A percentile compares a stretch with the other conserved stretches of the same genome.
These are phyloP conservation scores for Bellardia pandia DNA, from an alignment of 2,888 invertebrate genomes.

Conservation along the genomic window DNA sequence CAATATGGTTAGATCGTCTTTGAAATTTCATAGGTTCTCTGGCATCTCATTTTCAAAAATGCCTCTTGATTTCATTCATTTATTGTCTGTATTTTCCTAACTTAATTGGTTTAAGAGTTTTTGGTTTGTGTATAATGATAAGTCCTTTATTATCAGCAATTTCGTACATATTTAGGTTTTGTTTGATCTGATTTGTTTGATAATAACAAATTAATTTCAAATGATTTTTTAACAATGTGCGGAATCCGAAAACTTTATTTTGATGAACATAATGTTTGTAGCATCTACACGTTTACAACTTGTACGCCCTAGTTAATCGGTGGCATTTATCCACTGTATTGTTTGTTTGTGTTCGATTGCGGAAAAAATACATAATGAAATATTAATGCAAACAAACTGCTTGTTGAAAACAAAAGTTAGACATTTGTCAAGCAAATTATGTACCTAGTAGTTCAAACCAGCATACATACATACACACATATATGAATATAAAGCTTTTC, in stretches of 20 bases:
- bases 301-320: neutral
- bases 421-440: neutral
- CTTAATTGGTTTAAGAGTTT: no score
- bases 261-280: neutral
- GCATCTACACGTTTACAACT: neutral
- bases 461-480: no score
- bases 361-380: neutral
- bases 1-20: no score
- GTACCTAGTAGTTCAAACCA: no score
- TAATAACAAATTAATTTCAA: constrained; percentile 9
- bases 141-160: no score
- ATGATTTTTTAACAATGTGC: neutral
- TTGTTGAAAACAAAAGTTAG: constrained; percentile 6
- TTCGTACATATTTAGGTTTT: neutral
- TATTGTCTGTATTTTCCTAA: no score
- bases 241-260: neutral
- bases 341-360: neutral
- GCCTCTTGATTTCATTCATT: no score
- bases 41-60: no score
- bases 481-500: no score
- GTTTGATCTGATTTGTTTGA: no score
- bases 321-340: constrained; percentile 2
- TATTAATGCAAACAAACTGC: neutral
- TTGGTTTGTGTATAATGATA: no score
- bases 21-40: no score